These are phyloP conservation scores for Xestoiulus laeticollis DNA, from an alignment of 2,888 invertebrate genomes.

Conservation along the genomic window DNA sequence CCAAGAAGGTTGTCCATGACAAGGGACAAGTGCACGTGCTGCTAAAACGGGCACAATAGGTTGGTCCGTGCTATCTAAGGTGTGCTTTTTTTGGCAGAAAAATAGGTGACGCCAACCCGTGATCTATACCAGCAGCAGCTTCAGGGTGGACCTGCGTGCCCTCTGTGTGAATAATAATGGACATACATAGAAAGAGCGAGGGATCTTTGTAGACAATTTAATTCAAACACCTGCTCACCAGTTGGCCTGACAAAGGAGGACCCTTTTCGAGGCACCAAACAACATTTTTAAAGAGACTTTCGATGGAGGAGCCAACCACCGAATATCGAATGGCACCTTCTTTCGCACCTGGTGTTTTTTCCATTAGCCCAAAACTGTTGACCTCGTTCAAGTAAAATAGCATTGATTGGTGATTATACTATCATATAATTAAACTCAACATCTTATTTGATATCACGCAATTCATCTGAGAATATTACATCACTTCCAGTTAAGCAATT, in stretches of 20 bases:
- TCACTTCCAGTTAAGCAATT: not conserved
- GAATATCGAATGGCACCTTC: slow-evolving; percentile 22
- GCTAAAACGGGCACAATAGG: not conserved
- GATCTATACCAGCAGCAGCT: not conserved
- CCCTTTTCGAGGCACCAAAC: not conserved
- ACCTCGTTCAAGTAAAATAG: not conserved
- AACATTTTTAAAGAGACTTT: slow-evolving; percentile 18
- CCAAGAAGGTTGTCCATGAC: not conserved
- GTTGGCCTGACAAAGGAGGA: slow-evolving; percentile 36
- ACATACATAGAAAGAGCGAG: not conserved
- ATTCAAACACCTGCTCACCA: slow-evolving; percentile 41
- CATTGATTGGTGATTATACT: not conserved
- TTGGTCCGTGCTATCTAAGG: not conserved
- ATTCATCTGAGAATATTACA: not conserved
- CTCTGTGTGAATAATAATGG: not conserved
- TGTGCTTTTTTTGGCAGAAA: not conserved
- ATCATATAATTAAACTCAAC: no score
- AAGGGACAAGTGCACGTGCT: slow-evolving; percentile 22
- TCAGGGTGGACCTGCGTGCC: not conserved
- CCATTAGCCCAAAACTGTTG: not conserved
- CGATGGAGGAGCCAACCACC: not conserved
- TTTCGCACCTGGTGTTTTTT: slow-evolving; percentile 5
- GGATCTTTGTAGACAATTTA: slow-evolving; percentile 10
- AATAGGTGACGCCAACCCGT: not conserved
- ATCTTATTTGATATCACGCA: no score